Conservation (phyloP, 2,113 vertebrate species). For the Hydrochoerus hydrochaeris region DNA sequence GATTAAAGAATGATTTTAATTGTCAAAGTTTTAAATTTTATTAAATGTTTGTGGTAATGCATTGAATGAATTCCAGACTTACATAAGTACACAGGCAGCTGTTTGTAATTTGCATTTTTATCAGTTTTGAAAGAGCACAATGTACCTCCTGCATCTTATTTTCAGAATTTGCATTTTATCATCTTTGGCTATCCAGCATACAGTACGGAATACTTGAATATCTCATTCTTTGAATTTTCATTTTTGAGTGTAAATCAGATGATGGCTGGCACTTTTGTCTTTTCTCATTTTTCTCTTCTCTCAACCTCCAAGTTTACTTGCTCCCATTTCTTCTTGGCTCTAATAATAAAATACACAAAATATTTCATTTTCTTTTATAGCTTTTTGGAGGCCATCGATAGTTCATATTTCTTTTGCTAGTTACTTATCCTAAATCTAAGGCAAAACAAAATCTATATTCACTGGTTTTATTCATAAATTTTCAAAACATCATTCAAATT, state of each 20-base stretch:
- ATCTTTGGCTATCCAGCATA: constrained; percentile 66
- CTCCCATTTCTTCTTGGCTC: constrained; percentile 82
- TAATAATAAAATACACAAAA: constrained; percentile 77
- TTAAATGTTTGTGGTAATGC: constrained; percentile 75
- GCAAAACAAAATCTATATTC: not conserved
- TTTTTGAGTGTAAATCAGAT: constrained; percentile 80
- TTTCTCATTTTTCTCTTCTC: constrained; percentile 70
- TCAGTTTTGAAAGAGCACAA: constrained; percentile 71
- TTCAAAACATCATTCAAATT: constrained; percentile 6
- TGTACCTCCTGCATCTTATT: constrained; percentile 73
- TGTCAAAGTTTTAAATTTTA: constrained; percentile 76
- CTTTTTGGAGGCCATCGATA: not conserved
- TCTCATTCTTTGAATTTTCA: constrained; percentile 76
- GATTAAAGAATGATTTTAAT: constrained; percentile 74
- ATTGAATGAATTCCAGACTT: constrained; percentile 72
- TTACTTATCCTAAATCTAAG: constrained; percentile 41
- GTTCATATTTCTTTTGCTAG: constrained; percentile 13
- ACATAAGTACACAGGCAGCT: constrained; percentile 74
- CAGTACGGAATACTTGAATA: constrained; percentile 73
- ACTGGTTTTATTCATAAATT: constrained; percentile 14
- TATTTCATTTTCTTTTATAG: constrained; percentile 49
- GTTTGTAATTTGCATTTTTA: constrained; percentile 78
- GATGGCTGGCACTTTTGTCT: constrained; percentile 69
- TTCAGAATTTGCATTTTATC: constrained; percentile 76
- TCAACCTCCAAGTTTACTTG: constrained; percentile 72